Evolutionary conservation across 1,140 invertebrate genomes (phyloP), one percentile per base, ranked within the genome.

Genomic region (Atta cephalotes): DNA sequence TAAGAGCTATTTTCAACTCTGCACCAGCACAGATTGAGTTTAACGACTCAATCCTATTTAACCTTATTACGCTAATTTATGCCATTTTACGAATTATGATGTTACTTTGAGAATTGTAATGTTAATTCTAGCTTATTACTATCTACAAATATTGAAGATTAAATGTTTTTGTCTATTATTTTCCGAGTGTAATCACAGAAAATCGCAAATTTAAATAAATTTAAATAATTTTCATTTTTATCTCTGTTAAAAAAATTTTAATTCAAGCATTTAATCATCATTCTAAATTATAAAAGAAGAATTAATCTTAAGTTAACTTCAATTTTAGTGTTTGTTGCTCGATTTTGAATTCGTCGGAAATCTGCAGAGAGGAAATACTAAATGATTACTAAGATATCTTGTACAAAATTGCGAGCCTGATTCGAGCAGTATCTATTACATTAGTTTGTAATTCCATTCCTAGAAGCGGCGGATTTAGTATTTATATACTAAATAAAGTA

Each of bases 401-500:
- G 39, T 63, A 7, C 5, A 18, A 62, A 81, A 60, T 60, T 39
- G 18, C 18, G 16, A 82, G 21, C 25, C 14, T 12, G 56, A 82
- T 18, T 71, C 39, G 51, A 60, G 9, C 65, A 12, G 16, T 18
- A n/a, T 49, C 31, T 25, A 16, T 49, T 31, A 68, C 80, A 58
- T 35, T 28, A 74, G 25, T 74, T 72, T 49, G 25, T 49, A 82
- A 82, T 82, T 35, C 6, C 25, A 62, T 63, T 84, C 39, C n/a
- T 74, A 84, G 39, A 45, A 77, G 18, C 35, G 14, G 7, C n/a
- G 25, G n/a, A 82, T 45, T 25, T 25, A 25, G 60, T n/a, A 58
- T n/a, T 21, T 68, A 9, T 58, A 68, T 18, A 10, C 56, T 56
- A 31, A 84, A 84, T 76, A 62, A 76, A 76, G 80, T 63, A 63